A percentile compares a stretch with the other conserved stretches of the same genome.
These are phyloP conservation scores for Nowickia ferox DNA, from an alignment of 2,888 invertebrate genomes.

Conservation along the genomic window DNA sequence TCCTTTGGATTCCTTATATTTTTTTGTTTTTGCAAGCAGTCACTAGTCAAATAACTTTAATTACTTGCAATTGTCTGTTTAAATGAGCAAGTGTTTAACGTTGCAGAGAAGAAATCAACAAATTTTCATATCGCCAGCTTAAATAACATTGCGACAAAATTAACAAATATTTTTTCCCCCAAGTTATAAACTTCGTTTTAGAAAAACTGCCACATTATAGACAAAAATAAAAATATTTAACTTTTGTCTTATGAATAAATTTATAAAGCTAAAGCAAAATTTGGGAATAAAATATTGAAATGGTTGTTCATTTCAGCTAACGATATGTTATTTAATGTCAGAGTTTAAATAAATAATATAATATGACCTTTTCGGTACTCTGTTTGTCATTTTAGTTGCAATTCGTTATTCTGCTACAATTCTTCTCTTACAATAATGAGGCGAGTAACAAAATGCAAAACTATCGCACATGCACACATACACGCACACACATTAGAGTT, in stretches of 20 bases:
- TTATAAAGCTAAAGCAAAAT: no score
- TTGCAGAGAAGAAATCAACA: conserved; percentile 21
- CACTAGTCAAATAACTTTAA: conserved; percentile 45
- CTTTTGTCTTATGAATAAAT: no score
- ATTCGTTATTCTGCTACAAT: conserved; percentile 5
- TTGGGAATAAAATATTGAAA: no score
- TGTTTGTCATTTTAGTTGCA: conserved; percentile 32
- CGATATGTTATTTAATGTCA: conserved; percentile 51
- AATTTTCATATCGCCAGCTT: background rate
- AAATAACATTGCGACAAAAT: background rate
- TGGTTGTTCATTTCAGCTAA: no score
- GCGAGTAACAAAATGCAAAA: background rate
- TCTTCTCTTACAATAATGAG: background rate
- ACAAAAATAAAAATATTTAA: no score
- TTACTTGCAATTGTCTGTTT: conserved; percentile 39
- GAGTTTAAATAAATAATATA: conserved; percentile 57
- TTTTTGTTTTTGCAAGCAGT: conserved; percentile 50
- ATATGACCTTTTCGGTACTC: conserved; percentile 50
- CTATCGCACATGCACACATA: background rate
- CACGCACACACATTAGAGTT: no score
- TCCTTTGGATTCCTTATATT: background rate
- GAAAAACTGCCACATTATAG: no score
- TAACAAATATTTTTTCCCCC: background rate
- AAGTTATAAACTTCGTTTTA: no score
- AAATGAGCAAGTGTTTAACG: background rate